Conservation (phyloP, 2,888 invertebrate genomes). For the Cheilosia impressa region DNA sequence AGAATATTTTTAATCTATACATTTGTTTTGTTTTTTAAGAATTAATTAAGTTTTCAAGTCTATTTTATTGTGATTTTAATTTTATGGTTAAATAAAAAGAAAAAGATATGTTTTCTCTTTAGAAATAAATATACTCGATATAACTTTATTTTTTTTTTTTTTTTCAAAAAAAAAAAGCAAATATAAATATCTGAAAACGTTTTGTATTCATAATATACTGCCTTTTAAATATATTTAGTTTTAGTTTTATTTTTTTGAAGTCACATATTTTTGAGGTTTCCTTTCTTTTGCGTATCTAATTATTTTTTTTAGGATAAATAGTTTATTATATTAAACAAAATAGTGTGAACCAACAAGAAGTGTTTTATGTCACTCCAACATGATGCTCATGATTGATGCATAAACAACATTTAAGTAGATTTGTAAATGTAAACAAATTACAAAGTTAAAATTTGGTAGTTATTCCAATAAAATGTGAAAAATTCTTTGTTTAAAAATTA, state of each 20-base stretch:
- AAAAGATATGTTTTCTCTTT: conserved; percentile 27
- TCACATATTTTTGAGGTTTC: conserved; percentile 47
- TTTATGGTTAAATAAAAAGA: conserved; percentile 78
- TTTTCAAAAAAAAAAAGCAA: conserved; percentile 10
- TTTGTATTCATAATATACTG: conserved; percentile 64
- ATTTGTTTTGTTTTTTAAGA: conserved; percentile 35
- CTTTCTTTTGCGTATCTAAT: conserved; percentile 66
- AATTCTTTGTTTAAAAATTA: conserved; percentile 63
- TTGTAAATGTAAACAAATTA: conserved; percentile 60
- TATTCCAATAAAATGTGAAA: conserved; percentile 68
- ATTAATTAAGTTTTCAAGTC: conserved; percentile 79
- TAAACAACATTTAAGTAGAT: conserved; percentile 46
- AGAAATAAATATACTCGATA: conserved; percentile 27
- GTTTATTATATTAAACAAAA: conserved; percentile 56
- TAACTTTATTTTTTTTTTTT: conserved; percentile 13
- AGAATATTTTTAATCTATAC: conserved; percentile 4
- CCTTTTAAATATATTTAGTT: conserved; percentile 43
- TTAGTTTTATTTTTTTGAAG: conserved; percentile 42
- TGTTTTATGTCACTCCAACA: conserved; percentile 46
- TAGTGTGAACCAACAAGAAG: conserved; percentile 55
- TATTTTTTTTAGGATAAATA: conserved; percentile 61
- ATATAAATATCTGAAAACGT: conserved; percentile 38
- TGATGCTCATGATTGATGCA: conserved; percentile 52
- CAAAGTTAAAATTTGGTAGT: conserved; percentile 63
- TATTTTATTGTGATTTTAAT: conserved; percentile 84